Percentiles rank a stretch among this genome's conserved stretches.
phyloP scores from a whole-genome alignment of 2,888 invertebrate genomes.

The Anorthoa munda region DNA sequence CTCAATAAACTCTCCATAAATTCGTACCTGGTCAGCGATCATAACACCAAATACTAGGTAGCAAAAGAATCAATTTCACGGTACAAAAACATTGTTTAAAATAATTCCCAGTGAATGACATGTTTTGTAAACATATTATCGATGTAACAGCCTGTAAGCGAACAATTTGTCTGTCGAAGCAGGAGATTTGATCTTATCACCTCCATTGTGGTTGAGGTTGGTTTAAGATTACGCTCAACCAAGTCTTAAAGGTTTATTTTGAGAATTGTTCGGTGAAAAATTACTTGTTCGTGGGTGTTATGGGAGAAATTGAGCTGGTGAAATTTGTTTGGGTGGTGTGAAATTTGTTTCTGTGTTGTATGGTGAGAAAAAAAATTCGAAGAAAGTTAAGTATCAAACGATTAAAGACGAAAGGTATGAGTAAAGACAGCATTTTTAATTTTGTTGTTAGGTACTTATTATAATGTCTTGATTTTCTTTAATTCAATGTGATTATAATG shows the following conservation, averaged over 20 bases:
- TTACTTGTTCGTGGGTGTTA: constrained; percentile 69
- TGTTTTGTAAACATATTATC: constrained; percentile 88
- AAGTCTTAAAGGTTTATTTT: constrained; percentile 75
- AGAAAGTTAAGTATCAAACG: constrained; percentile 2
- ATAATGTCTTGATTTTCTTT: constrained; percentile 14
- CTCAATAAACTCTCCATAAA: not conserved
- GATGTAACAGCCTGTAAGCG: constrained; percentile 77
- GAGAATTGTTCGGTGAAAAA: constrained; percentile 69
- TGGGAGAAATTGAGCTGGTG: constrained; percentile 39
- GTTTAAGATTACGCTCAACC: constrained; percentile 77
- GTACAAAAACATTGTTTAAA: constrained; percentile 77
- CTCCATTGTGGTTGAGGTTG: constrained; percentile 81
- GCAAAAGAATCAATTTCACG: constrained; percentile 84
- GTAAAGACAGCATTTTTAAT: not conserved
- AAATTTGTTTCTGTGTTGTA: constrained; percentile 39
- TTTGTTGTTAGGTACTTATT: not conserved
- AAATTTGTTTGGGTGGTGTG: no score
- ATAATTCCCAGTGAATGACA: constrained; percentile 81
- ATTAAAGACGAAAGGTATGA: not conserved
- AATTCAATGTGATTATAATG: constrained; percentile 6
- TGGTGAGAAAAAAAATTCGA: not conserved
- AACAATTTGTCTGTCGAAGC: constrained; percentile 86
- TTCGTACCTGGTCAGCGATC: constrained; percentile 13
- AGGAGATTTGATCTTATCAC: constrained; percentile 86
- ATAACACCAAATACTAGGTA: constrained; percentile 69